These are phyloP conservation scores for Erpobdella octoculata DNA, from an alignment of 2,888 invertebrate genomes.

Conservation along the genomic window DNA sequence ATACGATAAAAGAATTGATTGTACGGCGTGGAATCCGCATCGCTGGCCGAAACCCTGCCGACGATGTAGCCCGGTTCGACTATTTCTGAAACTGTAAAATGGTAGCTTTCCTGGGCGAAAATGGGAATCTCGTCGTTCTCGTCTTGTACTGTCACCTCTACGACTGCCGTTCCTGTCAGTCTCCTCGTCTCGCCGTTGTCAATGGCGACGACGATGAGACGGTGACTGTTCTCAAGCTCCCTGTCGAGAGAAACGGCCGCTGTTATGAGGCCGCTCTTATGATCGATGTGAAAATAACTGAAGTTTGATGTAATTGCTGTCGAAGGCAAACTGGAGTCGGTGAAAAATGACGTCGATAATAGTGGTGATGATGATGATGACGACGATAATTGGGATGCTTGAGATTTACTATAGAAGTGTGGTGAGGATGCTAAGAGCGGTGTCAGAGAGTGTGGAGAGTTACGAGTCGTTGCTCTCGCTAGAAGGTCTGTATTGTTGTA, in stretches of 20 bases:
- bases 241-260: conserved; percentile 27
- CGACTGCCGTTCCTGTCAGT: conserved; percentile 1
- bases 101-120: conserved; percentile 5
- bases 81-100: conserved; percentile 14
- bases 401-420: too few relatives aligned
- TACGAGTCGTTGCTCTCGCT: too few relatives aligned
- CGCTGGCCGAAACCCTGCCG: conserved; percentile 23
- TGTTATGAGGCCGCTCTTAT: conserved; percentile 12
- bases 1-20: conserved; percentile 20
- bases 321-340: not conserved
- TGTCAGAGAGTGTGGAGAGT: too few relatives aligned
- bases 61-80: conserved; percentile 3
- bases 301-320: not conserved
- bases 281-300: conserved; percentile 27
- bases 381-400: not conserved
- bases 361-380: conserved; percentile 2
- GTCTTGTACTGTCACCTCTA: conserved; percentile 22
- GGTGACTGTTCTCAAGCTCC: conserved; percentile 25
- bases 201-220: conserved; percentile 29
- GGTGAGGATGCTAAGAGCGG: too few relatives aligned
- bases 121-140: conserved; percentile 29
- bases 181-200: conserved; percentile 29
- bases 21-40: conserved; percentile 20
- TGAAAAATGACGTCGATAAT: not conserved
- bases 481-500: too few relatives aligned